phyloP scores from a whole-genome alignment of 1,140 invertebrate species.

The Magallana ariakensis region DNA sequence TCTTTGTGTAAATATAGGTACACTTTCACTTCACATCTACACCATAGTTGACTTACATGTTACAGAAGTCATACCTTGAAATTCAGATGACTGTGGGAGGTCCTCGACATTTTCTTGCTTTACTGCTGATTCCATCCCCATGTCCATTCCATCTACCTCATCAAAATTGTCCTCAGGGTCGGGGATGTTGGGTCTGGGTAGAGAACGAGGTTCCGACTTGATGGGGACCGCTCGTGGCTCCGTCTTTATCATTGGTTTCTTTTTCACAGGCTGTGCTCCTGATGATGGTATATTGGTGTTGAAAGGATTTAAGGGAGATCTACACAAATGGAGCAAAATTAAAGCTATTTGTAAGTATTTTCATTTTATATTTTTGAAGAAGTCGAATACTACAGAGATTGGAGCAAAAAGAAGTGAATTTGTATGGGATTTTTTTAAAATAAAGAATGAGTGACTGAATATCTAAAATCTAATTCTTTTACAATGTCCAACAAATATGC shows the following conservation, averaged over 20 bases:
- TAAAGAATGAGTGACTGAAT: too few relatives aligned
- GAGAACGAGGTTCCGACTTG: neutral
- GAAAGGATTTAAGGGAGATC: constrained; percentile 56
- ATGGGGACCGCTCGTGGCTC: neutral
- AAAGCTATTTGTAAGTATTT: neutral
- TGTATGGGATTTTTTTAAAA: too few relatives aligned
- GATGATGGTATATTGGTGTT: constrained; percentile 45
- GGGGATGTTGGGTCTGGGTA: constrained; percentile 54
- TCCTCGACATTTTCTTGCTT: neutral
- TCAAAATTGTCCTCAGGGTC: constrained; percentile 48
- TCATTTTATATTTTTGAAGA: too few relatives aligned
- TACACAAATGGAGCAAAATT: constrained; percentile 7
- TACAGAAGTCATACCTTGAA: neutral
- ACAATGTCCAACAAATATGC: too few relatives aligned
- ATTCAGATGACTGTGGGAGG: neutral
- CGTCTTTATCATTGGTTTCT: constrained; percentile 15
- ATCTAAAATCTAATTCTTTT: too few relatives aligned
- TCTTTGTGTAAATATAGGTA: too few relatives aligned
- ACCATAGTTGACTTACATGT: too few relatives aligned
- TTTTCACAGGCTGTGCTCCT: constrained; percentile 3
- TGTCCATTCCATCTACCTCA: constrained; percentile 53
- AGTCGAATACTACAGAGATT: too few relatives aligned
- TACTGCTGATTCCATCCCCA: neutral
- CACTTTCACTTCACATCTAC: too few relatives aligned
- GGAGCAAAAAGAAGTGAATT: too few relatives aligned